Evolutionary conservation across 1,140 invertebrate species (phyloP).

Genomic region (Armadillidium nasatum): DNA sequence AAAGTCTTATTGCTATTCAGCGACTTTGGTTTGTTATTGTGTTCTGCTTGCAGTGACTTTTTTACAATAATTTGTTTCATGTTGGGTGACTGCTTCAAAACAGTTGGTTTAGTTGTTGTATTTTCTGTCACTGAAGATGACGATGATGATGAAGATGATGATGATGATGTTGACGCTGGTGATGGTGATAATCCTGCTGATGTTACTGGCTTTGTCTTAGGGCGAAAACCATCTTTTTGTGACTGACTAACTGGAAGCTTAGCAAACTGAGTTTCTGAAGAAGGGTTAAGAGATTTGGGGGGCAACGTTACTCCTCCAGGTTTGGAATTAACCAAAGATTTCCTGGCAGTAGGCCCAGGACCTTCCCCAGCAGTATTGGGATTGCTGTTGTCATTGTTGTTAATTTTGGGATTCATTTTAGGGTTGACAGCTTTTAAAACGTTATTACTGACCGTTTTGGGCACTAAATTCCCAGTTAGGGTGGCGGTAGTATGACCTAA

Average conservation of each 20-base stretch:
- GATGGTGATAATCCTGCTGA: too few relatives aligned
- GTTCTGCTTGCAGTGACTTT: background rate
- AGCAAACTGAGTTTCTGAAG: too few relatives aligned
- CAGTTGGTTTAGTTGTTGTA: background rate
- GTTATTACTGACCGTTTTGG: background rate
- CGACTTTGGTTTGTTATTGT: too few relatives aligned
- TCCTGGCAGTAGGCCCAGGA: background rate
- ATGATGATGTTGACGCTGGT: too few relatives aligned
- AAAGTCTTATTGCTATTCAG: too few relatives aligned
- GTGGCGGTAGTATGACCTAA: background rate
- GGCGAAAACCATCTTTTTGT: too few relatives aligned
- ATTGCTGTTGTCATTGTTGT: background rate
- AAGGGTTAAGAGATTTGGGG: background rate
- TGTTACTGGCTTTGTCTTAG: too few relatives aligned
- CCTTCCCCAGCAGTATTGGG: too few relatives aligned
- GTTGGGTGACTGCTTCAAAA: background rate
- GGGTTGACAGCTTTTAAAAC: background rate
- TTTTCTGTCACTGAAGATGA: background rate
- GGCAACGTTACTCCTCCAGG: background rate
- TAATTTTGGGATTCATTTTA: background rate
- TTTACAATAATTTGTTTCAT: background rate
- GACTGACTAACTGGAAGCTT: too few relatives aligned
- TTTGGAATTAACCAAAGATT: background rate
- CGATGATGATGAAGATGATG: too few relatives aligned
- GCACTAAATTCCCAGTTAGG: background rate